These are phyloP conservation scores for Stramonita haemastoma DNA, from an alignment of 2,888 invertebrate species.

Conservation along the genomic window DNA sequence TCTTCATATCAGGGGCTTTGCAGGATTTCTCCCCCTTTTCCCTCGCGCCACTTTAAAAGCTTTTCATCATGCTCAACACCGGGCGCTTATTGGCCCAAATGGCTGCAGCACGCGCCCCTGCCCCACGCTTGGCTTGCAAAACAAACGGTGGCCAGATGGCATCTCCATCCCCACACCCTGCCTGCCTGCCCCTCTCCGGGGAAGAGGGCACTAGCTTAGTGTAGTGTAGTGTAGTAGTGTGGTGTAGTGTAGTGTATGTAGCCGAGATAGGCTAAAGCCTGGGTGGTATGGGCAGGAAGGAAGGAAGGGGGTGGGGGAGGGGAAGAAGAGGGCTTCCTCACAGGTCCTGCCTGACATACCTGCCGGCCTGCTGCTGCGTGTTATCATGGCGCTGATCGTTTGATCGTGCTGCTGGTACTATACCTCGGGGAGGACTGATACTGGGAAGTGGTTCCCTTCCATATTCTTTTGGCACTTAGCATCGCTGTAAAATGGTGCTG, in stretches of 20 bases:
- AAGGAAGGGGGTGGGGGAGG: background rate
- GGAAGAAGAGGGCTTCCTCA: background rate
- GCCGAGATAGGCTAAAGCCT: background rate
- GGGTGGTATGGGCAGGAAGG: background rate
- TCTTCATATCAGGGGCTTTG: background rate
- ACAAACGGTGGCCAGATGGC: conserved; percentile 29
- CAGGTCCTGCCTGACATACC: no score
- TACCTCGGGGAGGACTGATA: no score
- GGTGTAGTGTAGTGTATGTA: background rate
- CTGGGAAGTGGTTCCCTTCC: no score
- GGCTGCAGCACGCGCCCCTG: background rate
- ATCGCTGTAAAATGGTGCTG: no score
- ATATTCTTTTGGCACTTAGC: no score
- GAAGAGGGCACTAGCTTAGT: no score
- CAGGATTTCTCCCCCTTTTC: background rate
- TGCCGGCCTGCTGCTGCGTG: no score
- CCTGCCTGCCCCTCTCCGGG: background rate
- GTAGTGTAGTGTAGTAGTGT: no score
- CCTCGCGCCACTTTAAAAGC: conserved; percentile 31
- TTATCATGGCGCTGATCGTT: no score
- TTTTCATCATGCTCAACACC: conserved; percentile 26
- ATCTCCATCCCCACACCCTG: background rate
- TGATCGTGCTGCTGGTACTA: no score
- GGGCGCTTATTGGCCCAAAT: conserved; percentile 12
- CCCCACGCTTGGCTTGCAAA: conserved; percentile 13